These are phyloP conservation scores for Spilosoma lubricipeda DNA, from an alignment of 2,888 invertebrate species.

Conservation along the genomic window DNA sequence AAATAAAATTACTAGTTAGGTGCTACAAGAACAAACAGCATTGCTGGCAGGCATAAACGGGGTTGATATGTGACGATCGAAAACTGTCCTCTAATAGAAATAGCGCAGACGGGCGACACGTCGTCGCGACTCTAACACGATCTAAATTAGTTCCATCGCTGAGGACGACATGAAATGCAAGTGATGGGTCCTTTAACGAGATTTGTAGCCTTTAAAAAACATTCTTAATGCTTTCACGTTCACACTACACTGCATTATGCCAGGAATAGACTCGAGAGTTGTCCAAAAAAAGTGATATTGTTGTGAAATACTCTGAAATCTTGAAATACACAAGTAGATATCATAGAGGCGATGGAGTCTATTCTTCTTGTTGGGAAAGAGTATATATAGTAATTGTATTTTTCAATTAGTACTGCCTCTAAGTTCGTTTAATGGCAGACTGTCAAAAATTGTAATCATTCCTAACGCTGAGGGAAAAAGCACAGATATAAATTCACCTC, in stretches of 20 bases:
- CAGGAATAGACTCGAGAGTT: not conserved
- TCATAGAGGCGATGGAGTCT: not conserved
- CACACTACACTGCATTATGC: not conserved
- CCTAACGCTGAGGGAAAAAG: not conserved
- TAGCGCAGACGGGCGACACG: slow-evolving; percentile 34
- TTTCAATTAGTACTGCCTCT: no score
- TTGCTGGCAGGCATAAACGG: slow-evolving; percentile 13
- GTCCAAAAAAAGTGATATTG: not conserved
- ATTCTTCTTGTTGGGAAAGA: not conserved
- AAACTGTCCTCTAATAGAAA: slow-evolving; percentile 15
- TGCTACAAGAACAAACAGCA: slow-evolving; percentile 22
- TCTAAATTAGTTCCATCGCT: slow-evolving; percentile 17
- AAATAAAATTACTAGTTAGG: slow-evolving; percentile 16
- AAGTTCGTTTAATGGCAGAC: not conserved
- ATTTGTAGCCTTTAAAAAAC: slow-evolving; percentile 9
- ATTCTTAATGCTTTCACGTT: not conserved
- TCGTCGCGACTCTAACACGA: slow-evolving; percentile 22
- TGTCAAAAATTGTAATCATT: not conserved
- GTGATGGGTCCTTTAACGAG: slow-evolving; percentile 9
- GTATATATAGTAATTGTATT: no score
- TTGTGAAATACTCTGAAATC: not conserved
- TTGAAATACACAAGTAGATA: not conserved
- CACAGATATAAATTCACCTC: not conserved
- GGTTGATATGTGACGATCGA: slow-evolving; percentile 16
- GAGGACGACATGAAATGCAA: slow-evolving; percentile 16